Conservation (phyloP, 2,113 vertebrate genomes). For the Sapajus apella region DNA sequence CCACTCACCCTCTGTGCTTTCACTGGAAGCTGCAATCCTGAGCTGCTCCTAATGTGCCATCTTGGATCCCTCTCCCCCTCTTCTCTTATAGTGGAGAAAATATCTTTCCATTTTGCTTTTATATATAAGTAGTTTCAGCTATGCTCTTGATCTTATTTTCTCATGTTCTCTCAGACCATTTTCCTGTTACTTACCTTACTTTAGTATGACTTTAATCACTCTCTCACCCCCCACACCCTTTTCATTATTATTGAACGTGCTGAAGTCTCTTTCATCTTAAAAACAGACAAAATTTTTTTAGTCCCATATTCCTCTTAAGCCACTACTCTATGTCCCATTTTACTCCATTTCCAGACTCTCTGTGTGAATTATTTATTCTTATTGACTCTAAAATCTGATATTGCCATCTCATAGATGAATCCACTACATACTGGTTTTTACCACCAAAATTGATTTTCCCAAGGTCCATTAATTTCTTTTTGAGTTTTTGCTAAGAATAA, state of each 20-base stretch:
- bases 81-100: background rate
- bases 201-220: background rate
- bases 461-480: background rate
- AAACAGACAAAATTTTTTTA: background rate
- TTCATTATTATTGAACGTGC: background rate
- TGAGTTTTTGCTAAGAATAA: background rate
- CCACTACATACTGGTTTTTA: background rate
- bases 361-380: background rate
- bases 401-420: background rate
- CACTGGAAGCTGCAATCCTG: too few species aligned
- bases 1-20: too few species aligned
- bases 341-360: background rate
- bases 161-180: background rate
- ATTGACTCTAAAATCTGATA: background rate
- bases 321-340: background rate
- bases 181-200: background rate
- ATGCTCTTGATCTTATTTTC: background rate
- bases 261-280: background rate
- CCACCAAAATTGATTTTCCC: background rate
- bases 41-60: too few species aligned
- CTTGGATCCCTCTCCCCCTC: too few species aligned
- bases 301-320: background rate
- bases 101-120: background rate
- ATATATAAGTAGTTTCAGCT: background rate
- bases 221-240: background rate